A percentile compares a stretch with the other conserved stretches of the same genome.
Conservation (phyloP, 2,888 invertebrate species). For the Prostheceraeus crozeri region DNA sequence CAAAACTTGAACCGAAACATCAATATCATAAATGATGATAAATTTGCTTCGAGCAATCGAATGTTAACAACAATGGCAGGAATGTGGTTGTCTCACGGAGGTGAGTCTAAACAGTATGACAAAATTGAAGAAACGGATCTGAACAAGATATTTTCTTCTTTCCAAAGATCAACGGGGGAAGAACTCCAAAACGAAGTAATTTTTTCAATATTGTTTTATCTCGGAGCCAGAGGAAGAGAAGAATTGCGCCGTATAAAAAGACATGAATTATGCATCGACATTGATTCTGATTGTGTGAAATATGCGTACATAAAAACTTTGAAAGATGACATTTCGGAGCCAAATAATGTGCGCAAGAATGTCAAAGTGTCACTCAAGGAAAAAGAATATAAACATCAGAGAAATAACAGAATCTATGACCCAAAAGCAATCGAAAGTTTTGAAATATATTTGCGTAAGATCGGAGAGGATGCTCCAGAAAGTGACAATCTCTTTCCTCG, state of each 20-base stretch:
- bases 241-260: conserved; percentile 23
- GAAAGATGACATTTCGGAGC: conserved; percentile 6
- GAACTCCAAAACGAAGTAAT: not conserved
- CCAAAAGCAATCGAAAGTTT: conserved; percentile 13
- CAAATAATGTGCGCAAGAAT: conserved; percentile 21
- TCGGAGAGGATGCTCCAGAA: too few relatives aligned
- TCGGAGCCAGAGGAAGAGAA: conserved; percentile 12
- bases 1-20: too few relatives aligned
- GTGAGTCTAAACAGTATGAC: not conserved
- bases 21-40: too few relatives aligned
- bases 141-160: conserved; percentile 12
- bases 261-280: not conserved
- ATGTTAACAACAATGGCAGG: too few relatives aligned
- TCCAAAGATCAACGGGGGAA: not conserved
- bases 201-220: conserved; percentile 13
- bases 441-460: conserved; percentile 12
- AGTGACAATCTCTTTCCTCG: too few relatives aligned
- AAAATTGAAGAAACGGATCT: conserved; percentile 1
- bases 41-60: too few relatives aligned
- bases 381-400: conserved; percentile 5
- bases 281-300: conserved; percentile 13
- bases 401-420: conserved; percentile 14
- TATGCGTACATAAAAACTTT: conserved; percentile 21
- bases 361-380: not conserved
- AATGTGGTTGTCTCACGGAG: conserved; percentile 10